Base-by-base conservation (phyloP, 1,140 invertebrate species). In the Anastrepha ludens region DNA sequence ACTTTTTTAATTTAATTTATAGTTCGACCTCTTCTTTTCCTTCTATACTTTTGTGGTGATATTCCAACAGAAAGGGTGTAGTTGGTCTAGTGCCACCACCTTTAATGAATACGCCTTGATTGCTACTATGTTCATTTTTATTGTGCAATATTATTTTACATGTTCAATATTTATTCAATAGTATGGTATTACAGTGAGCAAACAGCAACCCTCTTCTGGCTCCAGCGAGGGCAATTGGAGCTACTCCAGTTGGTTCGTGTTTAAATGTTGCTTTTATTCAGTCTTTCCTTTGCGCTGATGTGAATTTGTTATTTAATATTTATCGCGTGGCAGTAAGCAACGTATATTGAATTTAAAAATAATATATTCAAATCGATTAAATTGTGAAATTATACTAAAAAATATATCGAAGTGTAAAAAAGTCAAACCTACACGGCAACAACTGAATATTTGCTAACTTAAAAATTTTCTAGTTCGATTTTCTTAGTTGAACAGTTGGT, bases 211-310 rank as follows among this genome's bases (percentile, higher is more conserved):
- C 81, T 85, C 20, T 41, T 15, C 11, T 62, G 59, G 81, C 81
- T 58, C 81, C 81, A 85, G 39, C 55, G 50, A n/a, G 50, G 20
- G 55, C 81, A 59, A 62, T 58, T 85, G 81, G 20, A 74, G 74
- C 74, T 5, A 81, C 74, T 81, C 74, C 74, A 81, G 74, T 81
- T 58, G 50, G 5, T 81, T 81, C 47, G 47, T 55, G n/a, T 81
- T 81, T 50, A 15, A 65, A 60, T 41, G 13, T 65, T 60, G 58
- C 85, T 58, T 86, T 86, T 65, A 62, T 62, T 86, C 85, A 86
- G 58, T 86, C 85, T 60, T 86, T 86, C 58, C 62, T 60, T 39
- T 86, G 39, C 20, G 85, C 85, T 86, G 58, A 29, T 65, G 20
- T 62, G 58, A 44, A 86, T 17, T 86, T 64, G 55, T 58, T 11